Evolutionary conservation across 2,888 invertebrate genomes (phyloP), one percentile per base, ranked within the genome.

Genomic region (Melanostoma mellinum): DNA sequence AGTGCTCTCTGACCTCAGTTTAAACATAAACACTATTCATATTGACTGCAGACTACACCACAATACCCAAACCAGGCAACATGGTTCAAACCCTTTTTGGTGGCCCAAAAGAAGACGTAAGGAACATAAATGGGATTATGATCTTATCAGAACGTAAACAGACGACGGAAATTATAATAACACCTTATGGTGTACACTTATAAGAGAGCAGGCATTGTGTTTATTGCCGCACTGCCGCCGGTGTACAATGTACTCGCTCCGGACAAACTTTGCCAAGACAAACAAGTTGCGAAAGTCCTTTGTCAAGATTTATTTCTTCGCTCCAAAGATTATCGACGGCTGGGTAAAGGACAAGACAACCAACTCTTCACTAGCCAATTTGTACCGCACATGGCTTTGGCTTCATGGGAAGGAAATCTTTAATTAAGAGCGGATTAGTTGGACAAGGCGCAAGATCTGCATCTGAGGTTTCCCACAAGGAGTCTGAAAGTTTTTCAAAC

Each of bases 81-180:
- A 68, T 71, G 67, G 20, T 71, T 67, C 53, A 33, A 85, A 84
- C 84, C 84, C 72, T 75, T 79, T 78, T 72, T 48, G 65, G 53
- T 67, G 61, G 79, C 82, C 85, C 86, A 86, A 79, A 81, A 85
- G 76, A 81, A 85, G 80, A 85, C 84, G 60, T 89, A 89, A 89
- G 87, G 87, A 89, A 90, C 89, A 90, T 90, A 91, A 91, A 91
- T 90, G 91, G 91, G 91, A 91, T 91, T 91, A 91, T 90, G 91
- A 91, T 91, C 91, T 91, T 91, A 91, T 91, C 91, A 89, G 87
- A 87, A 86, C 87, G 87, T 86, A 87, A 86, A 86, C 88, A 88
- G 87, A 87, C 87, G 87, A 87, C 85, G 86, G 85, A 88, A 87
- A 88, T 88, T 89, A 87, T 87, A 87, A 88, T 87, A 89, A 89